Evolutionary conservation across 2,888 invertebrate genomes (phyloP).

Genomic region (Merodon equestris): DNA sequence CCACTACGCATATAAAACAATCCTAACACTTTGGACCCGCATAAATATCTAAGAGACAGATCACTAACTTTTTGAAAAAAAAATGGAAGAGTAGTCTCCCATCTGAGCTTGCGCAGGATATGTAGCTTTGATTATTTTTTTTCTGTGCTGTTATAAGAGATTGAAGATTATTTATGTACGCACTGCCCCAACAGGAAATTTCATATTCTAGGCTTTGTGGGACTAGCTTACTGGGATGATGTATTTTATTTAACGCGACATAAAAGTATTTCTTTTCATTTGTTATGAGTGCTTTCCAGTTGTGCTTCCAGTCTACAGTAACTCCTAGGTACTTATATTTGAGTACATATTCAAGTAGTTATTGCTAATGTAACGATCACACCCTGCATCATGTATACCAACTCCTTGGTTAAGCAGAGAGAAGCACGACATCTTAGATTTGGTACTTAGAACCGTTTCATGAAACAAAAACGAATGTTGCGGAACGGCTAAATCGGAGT

Average conservation of each 20-base stretch:
- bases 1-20: too few species aligned
- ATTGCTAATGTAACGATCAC: not conserved
- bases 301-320: not conserved
- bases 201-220: not conserved
- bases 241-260: not conserved
- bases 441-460: slow-evolving; percentile 1
- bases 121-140: too few species aligned
- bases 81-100: too few species aligned
- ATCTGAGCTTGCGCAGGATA: too few species aligned
- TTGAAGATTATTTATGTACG: too few species aligned
- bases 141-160: too few species aligned
- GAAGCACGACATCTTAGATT: not conserved
- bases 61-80: too few species aligned
- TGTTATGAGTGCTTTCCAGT: not conserved
- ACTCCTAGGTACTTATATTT: not conserved
- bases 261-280: not conserved
- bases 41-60: too few species aligned
- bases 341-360: not conserved
- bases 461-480: not conserved
- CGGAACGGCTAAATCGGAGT: not conserved
- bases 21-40: too few species aligned
- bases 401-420: not conserved
- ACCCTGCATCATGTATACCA: not conserved
- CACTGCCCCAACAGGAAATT: too few species aligned
- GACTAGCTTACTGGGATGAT: slow-evolving; percentile 1